A percentile compares a stretch with the other conserved stretches of the same genome.
phyloP scores from a whole-genome alignment of 2,797 vertebrate genomes.

The Pterois miles region DNA sequence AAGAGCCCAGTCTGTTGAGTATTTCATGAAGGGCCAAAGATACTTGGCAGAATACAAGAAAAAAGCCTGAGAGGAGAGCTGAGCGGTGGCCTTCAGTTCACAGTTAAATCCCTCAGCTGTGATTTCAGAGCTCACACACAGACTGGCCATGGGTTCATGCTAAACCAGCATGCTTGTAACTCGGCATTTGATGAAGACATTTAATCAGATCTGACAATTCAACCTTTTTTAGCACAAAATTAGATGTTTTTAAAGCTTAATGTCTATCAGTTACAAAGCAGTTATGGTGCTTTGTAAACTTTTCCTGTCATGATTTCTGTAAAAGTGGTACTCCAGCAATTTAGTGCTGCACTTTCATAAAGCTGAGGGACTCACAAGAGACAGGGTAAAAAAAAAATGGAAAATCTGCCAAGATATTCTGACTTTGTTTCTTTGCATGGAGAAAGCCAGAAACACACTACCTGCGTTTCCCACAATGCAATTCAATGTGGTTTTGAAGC shows the following conservation, averaged over 20 bases:
- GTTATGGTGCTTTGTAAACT: neutral
- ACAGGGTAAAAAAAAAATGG: neutral
- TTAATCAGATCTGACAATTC: neutral
- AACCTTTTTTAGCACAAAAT: neutral
- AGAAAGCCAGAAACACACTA: neutral
- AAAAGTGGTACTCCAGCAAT: neutral
- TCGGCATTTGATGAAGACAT: neutral
- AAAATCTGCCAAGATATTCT: neutral
- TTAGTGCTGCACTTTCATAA: neutral
- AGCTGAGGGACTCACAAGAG: neutral
- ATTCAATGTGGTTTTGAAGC: no score
- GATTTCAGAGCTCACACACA: conserved; percentile 31
- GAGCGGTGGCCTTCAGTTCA: conserved; percentile 34
- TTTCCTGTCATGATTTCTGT: neutral
- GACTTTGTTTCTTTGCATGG: neutral
- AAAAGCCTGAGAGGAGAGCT: conserved; percentile 29
- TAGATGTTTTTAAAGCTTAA: no score
- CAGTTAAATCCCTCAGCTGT: conserved; percentile 49
- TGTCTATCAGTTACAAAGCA: neutral
- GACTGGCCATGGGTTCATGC: conserved; percentile 1
- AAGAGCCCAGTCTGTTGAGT: conserved; percentile 72
- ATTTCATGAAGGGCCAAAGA: conserved; percentile 69
- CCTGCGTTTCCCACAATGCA: neutral
- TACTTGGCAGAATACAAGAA: conserved; percentile 67
- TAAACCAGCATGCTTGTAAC: conserved; percentile 9